Conservation (phyloP, 2,113 vertebrate genomes). For the Lycaon pictus region DNA sequence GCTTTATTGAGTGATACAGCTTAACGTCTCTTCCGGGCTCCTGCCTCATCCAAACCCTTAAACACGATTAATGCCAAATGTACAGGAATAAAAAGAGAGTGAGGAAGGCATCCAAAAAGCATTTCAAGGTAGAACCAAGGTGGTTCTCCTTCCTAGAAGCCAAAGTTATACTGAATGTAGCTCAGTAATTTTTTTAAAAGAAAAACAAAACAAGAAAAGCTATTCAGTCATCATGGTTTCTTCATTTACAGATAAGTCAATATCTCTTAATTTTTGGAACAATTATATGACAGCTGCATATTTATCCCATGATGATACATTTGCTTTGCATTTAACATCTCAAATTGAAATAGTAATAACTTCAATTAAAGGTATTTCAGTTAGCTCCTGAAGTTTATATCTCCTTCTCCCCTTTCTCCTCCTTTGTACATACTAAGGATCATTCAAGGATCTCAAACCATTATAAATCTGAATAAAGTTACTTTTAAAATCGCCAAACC, state of each 20-base stretch:
- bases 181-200: slow-evolving; percentile 55
- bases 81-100: slow-evolving; percentile 79
- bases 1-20: slow-evolving; percentile 71
- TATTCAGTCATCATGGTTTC: neutral
- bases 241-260: slow-evolving; percentile 61
- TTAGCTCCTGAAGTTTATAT: neutral
- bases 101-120: slow-evolving; percentile 77
- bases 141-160: slow-evolving; percentile 60
- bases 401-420: neutral
- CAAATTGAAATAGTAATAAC: neutral
- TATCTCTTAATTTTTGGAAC: slow-evolving; percentile 70
- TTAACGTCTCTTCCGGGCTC: slow-evolving; percentile 70
- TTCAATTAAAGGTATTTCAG: neutral
- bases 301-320: neutral
- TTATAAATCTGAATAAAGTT: neutral
- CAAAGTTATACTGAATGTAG: slow-evolving; percentile 43
- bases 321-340: neutral
- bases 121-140: slow-evolving; percentile 80
- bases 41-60: slow-evolving; percentile 75
- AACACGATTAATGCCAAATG: slow-evolving; percentile 77
- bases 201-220: slow-evolving; percentile 49
- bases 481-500: neutral
- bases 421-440: neutral
- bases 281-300: slow-evolving; percentile 30
- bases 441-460: neutral